These are phyloP conservation scores for Ciconia maguari DNA, from an alignment of 2,113 vertebrate species.

Conservation along the genomic window DNA sequence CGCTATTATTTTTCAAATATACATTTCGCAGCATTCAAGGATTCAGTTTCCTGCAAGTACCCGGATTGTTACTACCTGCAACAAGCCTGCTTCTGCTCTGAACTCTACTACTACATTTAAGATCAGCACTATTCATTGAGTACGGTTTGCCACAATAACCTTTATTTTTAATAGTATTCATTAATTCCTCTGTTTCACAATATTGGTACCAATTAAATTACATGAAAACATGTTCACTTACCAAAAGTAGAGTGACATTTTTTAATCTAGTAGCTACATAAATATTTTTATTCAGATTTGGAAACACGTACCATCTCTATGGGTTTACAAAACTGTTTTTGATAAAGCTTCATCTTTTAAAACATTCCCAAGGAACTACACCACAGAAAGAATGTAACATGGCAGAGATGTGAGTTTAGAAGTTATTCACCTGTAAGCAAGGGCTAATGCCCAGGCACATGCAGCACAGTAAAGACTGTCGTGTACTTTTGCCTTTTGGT, in stretches of 20 bases:
- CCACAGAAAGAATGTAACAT: not conserved
- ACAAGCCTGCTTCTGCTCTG: not conserved
- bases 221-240: not conserved
- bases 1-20: not conserved
- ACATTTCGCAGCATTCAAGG: not conserved
- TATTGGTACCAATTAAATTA: not conserved
- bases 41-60: not conserved
- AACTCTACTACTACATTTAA: not conserved
- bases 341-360: not conserved
- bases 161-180: not conserved
- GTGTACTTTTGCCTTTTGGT: constrained; percentile 86
- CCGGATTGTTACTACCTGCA: not conserved
- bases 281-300: not conserved
- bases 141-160: not conserved
- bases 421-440: constrained; percentile 87
- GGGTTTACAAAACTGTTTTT: not conserved
- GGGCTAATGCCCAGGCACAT: constrained; percentile 87
- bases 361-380: not conserved
- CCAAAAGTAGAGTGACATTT: not conserved
- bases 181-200: not conserved
- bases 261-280: not conserved
- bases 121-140: not conserved
- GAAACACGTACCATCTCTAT: not conserved
- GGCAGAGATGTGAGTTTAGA: not conserved
- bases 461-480: constrained; percentile 96